A percentile compares a stretch with the other conserved stretches of the same genome.
These are phyloP conservation scores for Orchesellides sinensis DNA, from an alignment of 2,888 invertebrate genomes.

Conservation along the genomic window DNA sequence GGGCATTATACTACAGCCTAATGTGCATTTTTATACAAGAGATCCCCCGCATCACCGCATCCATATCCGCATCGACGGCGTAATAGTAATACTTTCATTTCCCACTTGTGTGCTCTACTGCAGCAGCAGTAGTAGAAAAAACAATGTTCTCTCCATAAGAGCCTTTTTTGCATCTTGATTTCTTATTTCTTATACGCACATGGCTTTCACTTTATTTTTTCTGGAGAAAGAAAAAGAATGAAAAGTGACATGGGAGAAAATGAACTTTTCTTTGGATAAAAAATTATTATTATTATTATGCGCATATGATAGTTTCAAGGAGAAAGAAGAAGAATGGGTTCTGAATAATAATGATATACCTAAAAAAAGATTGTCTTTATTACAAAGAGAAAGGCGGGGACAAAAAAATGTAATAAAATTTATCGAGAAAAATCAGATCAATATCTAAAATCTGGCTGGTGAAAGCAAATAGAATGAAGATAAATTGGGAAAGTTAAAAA, in stretches of 20 bases:
- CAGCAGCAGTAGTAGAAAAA: too few species aligned
- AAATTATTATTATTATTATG: too few species aligned
- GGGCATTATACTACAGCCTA: too few species aligned
- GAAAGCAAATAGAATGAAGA: too few species aligned
- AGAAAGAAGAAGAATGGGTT: constrained; percentile 36
- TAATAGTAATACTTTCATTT: too few species aligned
- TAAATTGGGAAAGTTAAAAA: too few species aligned
- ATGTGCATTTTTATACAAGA: not conserved
- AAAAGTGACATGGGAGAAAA: constrained; percentile 60
- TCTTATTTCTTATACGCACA: too few species aligned
- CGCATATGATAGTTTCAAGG: too few species aligned
- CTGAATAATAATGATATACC: constrained; percentile 67
- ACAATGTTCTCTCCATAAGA: too few species aligned
- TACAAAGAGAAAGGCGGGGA: too few species aligned
- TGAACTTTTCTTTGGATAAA: constrained; percentile 54
- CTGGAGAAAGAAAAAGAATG: constrained; percentile 4
- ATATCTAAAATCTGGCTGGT: not conserved
- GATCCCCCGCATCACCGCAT: constrained; percentile 33
- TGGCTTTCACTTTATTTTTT: too few species aligned
- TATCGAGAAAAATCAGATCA: not conserved
- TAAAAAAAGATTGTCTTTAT: too few species aligned
- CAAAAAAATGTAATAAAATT: constrained; percentile 1
- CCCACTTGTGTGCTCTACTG: constrained; percentile 28
- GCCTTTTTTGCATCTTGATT: not conserved
- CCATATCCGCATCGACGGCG: constrained; percentile 40